Evolutionary conservation across 2,113 vertebrate species (phyloP).

Genomic region (Orientallactaga bullata): DNA sequence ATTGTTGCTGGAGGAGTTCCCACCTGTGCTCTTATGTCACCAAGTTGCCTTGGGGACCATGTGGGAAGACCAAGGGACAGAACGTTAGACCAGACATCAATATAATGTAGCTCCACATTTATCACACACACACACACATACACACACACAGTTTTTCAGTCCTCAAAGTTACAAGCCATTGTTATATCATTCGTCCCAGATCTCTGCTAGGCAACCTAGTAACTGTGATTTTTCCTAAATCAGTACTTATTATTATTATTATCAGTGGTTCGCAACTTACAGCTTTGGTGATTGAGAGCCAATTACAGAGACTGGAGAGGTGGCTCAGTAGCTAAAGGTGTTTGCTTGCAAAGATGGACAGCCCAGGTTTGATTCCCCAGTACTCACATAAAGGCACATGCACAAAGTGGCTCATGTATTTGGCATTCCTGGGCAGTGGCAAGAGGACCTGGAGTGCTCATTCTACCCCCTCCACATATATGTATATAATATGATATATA

Average conservation of each 20-base stretch:
- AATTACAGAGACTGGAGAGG: too few relatives aligned
- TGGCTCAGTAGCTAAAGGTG: too few relatives aligned
- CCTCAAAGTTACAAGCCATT: background rate
- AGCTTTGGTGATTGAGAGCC: background rate
- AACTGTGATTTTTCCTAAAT: constrained; percentile 36
- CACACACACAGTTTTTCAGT: background rate
- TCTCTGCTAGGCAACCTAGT: constrained; percentile 1
- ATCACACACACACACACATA: background rate
- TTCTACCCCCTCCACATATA: too few relatives aligned
- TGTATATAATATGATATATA: too few relatives aligned
- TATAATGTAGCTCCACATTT: background rate
- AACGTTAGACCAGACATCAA: background rate
- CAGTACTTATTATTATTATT: background rate
- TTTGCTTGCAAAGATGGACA: too few relatives aligned
- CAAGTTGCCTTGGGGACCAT: background rate
- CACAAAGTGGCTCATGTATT: too few relatives aligned
- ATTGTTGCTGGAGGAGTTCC: background rate
- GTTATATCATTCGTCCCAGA: background rate
- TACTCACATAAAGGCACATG: too few relatives aligned
- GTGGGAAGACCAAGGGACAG: background rate
- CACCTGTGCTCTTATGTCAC: background rate
- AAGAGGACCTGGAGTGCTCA: too few relatives aligned
- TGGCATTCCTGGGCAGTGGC: too few relatives aligned
- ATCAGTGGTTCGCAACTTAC: background rate
- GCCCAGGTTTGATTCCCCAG: too few relatives aligned